Percentiles rank a stretch among this genome's conserved stretches.
Evolutionary conservation across 1,140 invertebrate genomes (phyloP).

Genomic region (Venturia canescens): DNA sequence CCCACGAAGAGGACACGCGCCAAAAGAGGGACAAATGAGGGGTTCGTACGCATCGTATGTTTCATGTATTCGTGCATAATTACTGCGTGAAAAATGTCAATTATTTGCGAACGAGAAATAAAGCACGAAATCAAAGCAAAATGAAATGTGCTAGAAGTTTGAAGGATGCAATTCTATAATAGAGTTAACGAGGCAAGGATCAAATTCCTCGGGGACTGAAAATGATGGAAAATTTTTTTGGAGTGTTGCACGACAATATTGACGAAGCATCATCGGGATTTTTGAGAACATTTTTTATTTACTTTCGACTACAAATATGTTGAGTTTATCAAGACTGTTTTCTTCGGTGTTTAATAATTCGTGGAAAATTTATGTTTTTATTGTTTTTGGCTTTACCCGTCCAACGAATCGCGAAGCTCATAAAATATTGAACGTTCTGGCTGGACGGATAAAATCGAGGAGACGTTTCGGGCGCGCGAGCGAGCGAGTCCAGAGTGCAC

Average conservation of each 20-base stretch:
- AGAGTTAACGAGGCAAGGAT: background rate
- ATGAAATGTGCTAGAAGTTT: background rate
- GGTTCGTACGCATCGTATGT: background rate
- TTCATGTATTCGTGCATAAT: conserved; percentile 1
- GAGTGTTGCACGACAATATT: too few relatives aligned
- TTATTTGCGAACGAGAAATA: background rate
- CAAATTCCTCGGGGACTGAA: background rate
- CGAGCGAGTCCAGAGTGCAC: background rate
- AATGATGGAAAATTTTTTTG: background rate
- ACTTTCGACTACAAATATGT: too few relatives aligned
- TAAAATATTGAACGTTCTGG: too few relatives aligned
- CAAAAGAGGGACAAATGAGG: conserved; percentile 19
- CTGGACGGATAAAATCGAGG: too few relatives aligned
- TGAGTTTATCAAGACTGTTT: too few relatives aligned
- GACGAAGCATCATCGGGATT: too few relatives aligned
- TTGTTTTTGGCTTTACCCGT: too few relatives aligned
- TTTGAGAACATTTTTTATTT: too few relatives aligned
- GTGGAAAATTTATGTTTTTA: too few relatives aligned
- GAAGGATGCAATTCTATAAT: background rate
- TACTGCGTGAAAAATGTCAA: background rate
- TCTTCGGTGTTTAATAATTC: too few relatives aligned
- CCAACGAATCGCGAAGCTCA: too few relatives aligned
- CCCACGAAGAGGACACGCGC: conserved; percentile 7
- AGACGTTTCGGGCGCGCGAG: too few relatives aligned
- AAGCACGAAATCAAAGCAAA: background rate